Evolutionary conservation across 1,140 invertebrate genomes (phyloP).

Genomic region (Phortica variegata): DNA sequence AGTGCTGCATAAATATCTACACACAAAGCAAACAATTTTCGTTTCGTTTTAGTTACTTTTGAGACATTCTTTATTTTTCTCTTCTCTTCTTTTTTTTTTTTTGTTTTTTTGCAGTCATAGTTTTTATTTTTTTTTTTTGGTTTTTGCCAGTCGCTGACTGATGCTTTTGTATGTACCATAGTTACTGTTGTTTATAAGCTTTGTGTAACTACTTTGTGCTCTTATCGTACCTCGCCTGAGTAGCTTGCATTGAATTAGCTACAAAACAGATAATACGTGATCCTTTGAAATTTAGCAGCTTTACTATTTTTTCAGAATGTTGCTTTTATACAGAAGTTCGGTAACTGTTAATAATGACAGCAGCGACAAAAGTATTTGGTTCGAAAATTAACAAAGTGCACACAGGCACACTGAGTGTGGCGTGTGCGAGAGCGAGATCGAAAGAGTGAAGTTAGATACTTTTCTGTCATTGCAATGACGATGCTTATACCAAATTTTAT

Average conservation of each 20-base stretch:
- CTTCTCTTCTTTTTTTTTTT: background rate
- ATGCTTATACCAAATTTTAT: too few species aligned
- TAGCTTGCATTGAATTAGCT: too few species aligned
- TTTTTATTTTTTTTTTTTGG: constrained; percentile 22
- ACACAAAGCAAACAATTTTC: constrained; percentile 5
- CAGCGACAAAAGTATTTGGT: constrained; percentile 54
- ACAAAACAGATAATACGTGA: too few species aligned
- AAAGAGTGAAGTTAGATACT: too few species aligned
- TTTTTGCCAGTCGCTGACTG: background rate
- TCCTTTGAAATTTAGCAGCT: too few species aligned
- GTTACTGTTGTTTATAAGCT: too few species aligned
- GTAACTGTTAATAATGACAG: constrained; percentile 51
- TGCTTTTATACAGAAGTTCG: constrained; percentile 51
- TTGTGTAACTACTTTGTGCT: too few species aligned
- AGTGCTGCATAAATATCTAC: background rate
- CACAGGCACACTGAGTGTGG: background rate
- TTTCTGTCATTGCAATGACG: too few species aligned
- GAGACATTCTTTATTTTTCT: background rate
- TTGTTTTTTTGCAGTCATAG: constrained; percentile 15
- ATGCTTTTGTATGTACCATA: too few species aligned
- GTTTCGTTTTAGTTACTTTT: background rate
- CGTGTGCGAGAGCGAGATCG: too few species aligned
- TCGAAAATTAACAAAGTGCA: constrained; percentile 21
- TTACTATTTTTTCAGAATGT: too few species aligned
- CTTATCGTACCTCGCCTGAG: too few species aligned